Conservation (phyloP, 35 echinoderm and acorn worm species). For the Apostichopus californicus region DNA sequence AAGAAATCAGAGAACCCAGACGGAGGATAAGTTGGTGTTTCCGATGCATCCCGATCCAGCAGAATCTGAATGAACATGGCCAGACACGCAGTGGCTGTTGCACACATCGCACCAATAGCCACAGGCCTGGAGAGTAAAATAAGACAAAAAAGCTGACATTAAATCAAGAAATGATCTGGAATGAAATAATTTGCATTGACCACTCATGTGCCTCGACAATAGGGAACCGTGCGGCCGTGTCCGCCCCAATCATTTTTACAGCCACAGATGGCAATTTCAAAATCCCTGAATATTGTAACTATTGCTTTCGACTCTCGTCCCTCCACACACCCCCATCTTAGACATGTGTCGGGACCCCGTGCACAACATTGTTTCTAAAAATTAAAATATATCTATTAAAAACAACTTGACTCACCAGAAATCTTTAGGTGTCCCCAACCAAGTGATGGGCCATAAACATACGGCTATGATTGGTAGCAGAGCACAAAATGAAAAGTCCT, state of each 20-base stretch:
- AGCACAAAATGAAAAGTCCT: constrained; percentile 69
- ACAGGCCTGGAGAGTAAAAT: constrained; percentile 69
- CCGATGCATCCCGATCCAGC: constrained; percentile 26
- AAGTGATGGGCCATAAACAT: constrained; percentile 70
- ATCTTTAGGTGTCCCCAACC: constrained; percentile 96
- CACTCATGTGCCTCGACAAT: no score
- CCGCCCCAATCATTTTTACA: no score
- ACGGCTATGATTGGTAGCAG: constrained; percentile 74
- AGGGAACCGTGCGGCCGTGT: no score
- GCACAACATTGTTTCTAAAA: no score
- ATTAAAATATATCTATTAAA: no score
- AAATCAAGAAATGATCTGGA: background rate
- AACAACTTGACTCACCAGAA: constrained; percentile 75
- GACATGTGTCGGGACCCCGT: no score
- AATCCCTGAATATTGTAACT: no score
- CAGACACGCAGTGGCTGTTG: constrained; percentile 72
- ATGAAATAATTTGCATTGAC: background rate
- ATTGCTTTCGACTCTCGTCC: no score
- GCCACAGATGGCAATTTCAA: no score
- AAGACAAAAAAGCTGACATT: background rate
- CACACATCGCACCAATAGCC: constrained; percentile 68
- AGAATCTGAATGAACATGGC: constrained; percentile 79
- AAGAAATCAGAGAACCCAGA: constrained; percentile 79
- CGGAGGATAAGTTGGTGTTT: constrained; percentile 21
- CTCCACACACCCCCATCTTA: no score